Percentiles rank a stretch among this genome's conserved stretches.
Conservation (phyloP, 2,888 invertebrate species). For the Therioaphis trifolii region DNA sequence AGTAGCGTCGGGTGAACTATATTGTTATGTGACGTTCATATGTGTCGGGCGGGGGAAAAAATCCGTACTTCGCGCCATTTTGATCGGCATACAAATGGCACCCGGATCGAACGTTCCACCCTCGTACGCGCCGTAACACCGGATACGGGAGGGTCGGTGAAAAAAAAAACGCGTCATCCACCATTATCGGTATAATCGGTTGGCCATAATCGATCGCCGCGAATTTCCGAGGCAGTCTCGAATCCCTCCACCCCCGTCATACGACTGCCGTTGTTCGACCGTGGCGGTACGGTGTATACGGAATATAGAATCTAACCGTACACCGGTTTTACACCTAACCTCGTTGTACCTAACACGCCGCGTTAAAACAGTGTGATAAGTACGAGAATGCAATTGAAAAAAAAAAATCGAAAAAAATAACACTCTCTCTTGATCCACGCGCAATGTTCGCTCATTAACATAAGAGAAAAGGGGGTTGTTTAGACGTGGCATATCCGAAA, state of each 20-base stretch:
- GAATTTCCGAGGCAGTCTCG: too few relatives aligned
- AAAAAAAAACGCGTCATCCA: slow-evolving; percentile 46
- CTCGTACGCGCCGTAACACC: slow-evolving; percentile 10
- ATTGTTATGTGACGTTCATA: too few relatives aligned
- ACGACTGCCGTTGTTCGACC: too few relatives aligned
- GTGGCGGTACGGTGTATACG: not conserved
- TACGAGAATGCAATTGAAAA: not conserved
- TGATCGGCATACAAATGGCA: slow-evolving; percentile 52
- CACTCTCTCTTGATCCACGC: not conserved
- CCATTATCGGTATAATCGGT: slow-evolving; percentile 50
- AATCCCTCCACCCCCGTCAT: too few relatives aligned
- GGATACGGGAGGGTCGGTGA: slow-evolving; percentile 53
- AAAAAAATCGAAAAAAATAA: not conserved
- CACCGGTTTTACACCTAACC: not conserved
- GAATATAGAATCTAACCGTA: not conserved
- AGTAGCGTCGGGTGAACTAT: too few relatives aligned
- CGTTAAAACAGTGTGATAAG: not conserved
- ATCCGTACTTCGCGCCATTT: slow-evolving; percentile 43
- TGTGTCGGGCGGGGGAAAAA: too few relatives aligned
- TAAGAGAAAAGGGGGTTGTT: slow-evolving; percentile 47
- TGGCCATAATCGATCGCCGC: slow-evolving; percentile 26
- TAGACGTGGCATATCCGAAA: slow-evolving; percentile 50
- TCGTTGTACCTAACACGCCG: not conserved
- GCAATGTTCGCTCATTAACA: slow-evolving; percentile 42
- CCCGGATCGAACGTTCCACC: slow-evolving; percentile 54